A percentile compares a stretch with the other conserved stretches of the same genome.
Conservation (phyloP, 1,140 invertebrate genomes). For the Ceratina australensis region DNA sequence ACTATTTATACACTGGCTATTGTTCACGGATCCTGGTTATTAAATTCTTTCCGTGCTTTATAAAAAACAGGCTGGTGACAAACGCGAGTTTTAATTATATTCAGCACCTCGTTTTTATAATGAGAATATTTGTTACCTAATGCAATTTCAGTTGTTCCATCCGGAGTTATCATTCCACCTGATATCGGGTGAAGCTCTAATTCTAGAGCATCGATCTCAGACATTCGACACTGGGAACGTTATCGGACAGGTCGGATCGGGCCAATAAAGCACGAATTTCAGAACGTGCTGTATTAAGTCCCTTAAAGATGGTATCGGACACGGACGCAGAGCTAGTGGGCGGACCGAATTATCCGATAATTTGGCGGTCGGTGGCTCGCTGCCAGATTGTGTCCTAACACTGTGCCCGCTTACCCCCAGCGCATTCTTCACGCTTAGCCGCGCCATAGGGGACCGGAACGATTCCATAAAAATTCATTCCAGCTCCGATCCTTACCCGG, state of each 20-base stretch:
- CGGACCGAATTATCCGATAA: constrained; percentile 57
- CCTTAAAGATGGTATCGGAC: constrained; percentile 28
- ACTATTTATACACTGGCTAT: no score
- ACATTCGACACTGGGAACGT: neutral
- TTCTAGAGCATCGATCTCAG: neutral
- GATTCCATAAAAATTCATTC: constrained; percentile 15
- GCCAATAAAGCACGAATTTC: neutral
- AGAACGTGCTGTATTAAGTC: constrained; percentile 7
- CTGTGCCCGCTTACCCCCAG: neutral
- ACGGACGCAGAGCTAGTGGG: constrained; percentile 37
- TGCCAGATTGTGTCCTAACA: constrained; percentile 45
- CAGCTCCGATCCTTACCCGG: no score
- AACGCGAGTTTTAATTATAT: no score
- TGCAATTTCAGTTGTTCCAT: neutral
- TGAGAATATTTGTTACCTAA: constrained; percentile 5
- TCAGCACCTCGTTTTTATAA: neutral
- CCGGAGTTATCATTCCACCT: neutral
- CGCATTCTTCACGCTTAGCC: neutral
- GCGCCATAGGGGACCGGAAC: neutral
- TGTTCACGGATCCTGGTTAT: no score
- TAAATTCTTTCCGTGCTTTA: no score
- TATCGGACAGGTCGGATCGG: constrained; percentile 19
- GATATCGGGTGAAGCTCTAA: neutral
- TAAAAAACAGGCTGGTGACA: no score
- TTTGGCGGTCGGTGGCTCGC: constrained; percentile 55